Evolutionary conservation across 2,888 invertebrate genomes (phyloP).

Genomic region (Keiferia lycopersicella): DNA sequence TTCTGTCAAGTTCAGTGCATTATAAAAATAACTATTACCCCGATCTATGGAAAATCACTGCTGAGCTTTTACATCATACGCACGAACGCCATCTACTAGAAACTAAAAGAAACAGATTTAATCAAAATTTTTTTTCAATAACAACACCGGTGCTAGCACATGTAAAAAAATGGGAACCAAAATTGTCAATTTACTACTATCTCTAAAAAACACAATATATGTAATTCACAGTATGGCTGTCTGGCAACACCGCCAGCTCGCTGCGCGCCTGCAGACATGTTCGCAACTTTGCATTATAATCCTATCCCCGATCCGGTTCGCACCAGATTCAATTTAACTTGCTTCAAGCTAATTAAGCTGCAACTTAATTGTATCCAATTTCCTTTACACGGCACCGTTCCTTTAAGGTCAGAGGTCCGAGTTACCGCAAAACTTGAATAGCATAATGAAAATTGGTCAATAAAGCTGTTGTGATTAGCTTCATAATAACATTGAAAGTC

Average conservation of each 20-base stretch:
- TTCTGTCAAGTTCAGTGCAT: too few relatives aligned
- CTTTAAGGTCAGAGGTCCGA: neutral
- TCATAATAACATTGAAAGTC: neutral
- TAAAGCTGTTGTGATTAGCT: neutral
- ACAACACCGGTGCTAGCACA: too few relatives aligned
- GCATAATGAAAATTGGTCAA: neutral
- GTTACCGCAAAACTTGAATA: neutral
- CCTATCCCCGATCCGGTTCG: slow-evolving; percentile 16
- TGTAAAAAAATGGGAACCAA: too few relatives aligned
- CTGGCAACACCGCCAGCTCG: neutral
- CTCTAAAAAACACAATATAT: too few relatives aligned
- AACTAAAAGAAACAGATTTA: too few relatives aligned
- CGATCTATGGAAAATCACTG: too few relatives aligned
- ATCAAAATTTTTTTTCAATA: too few relatives aligned
- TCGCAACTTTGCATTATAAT: slow-evolving; percentile 26
- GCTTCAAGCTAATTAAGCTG: slow-evolving; percentile 23
- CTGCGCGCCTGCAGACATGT: slow-evolving; percentile 17
- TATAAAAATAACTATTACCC: too few relatives aligned
- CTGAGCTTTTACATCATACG: too few relatives aligned
- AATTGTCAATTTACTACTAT: too few relatives aligned
- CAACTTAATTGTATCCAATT: slow-evolving; percentile 19
- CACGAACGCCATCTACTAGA: too few relatives aligned
- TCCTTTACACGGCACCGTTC: slow-evolving; percentile 11
- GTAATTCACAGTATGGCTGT: neutral
- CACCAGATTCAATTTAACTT: slow-evolving; percentile 24